phyloP scores from a whole-genome alignment of 1,140 invertebrate species.

The Coenobita brevimanus region DNA sequence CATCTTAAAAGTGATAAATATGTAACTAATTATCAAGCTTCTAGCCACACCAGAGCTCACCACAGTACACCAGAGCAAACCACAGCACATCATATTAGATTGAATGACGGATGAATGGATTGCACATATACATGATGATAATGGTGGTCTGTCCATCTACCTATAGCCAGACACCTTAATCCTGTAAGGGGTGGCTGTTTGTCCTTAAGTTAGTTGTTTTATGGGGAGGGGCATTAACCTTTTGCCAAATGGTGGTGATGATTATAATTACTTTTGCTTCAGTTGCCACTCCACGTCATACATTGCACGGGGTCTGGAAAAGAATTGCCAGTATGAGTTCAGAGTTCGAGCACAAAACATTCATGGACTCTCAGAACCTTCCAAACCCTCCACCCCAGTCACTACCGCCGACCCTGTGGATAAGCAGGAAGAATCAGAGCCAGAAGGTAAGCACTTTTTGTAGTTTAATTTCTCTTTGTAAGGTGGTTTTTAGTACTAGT shows the following conservation, averaged over 20 bases:
- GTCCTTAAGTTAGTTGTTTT: background rate
- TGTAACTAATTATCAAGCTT: too few species aligned
- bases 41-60: too few species aligned
- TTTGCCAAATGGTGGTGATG: too few species aligned
- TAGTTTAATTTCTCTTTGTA: background rate
- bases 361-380: constrained; percentile 84
- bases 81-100: too few species aligned
- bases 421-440: constrained; percentile 73
- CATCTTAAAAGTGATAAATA: too few species aligned
- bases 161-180: too few species aligned
- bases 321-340: constrained; percentile 80
- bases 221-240: too few species aligned
- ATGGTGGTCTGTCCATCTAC: too few species aligned
- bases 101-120: too few species aligned
- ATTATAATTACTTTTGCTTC: background rate
- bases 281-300: constrained; percentile 71
- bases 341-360: constrained; percentile 85
- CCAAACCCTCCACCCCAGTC: constrained; percentile 75
- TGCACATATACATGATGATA: too few species aligned
- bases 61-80: too few species aligned
- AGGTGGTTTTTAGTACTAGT: too few species aligned
- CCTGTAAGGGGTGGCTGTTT: background rate
- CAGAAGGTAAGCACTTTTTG: constrained; percentile 69
- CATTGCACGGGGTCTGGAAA: constrained; percentile 71
- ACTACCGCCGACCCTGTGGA: constrained; percentile 69